phyloP scores from a whole-genome alignment of 2,888 invertebrate genomes.

The Ariolimax columbianus region DNA sequence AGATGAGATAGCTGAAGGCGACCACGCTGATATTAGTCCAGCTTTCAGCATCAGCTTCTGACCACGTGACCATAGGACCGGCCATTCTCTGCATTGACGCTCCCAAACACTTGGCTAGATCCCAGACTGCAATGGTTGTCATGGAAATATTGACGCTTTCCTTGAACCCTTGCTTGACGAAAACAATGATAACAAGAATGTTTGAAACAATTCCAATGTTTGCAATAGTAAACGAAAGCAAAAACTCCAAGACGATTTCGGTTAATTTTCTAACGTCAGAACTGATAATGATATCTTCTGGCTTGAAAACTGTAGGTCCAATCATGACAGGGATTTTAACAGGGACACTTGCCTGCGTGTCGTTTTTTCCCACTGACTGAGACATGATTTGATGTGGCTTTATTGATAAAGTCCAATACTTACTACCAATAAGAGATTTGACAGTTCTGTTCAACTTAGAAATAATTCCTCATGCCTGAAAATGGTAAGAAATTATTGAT shows the following conservation, averaged over 20 bases:
- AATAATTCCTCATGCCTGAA: no score
- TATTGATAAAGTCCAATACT: no score
- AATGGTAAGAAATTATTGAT: no score
- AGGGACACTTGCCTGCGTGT: not conserved
- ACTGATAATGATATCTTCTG: not conserved
- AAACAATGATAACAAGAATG: constrained; percentile 47
- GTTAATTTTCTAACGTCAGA: constrained; percentile 2
- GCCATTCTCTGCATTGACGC: constrained; percentile 23
- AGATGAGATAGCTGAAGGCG: constrained; percentile 25
- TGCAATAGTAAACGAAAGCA: constrained; percentile 57
- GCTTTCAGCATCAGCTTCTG: constrained; percentile 37
- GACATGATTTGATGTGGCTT: not conserved
- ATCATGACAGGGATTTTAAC: not conserved
- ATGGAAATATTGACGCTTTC: constrained; percentile 47
- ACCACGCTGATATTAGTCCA: constrained; percentile 34
- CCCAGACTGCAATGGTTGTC: constrained; percentile 48
- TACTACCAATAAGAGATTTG: no score
- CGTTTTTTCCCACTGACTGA: not conserved
- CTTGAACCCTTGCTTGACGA: constrained; percentile 21
- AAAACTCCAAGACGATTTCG: constrained; percentile 72
- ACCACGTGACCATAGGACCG: constrained; percentile 1
- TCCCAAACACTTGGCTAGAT: constrained; percentile 34
- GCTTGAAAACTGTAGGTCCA: not conserved
- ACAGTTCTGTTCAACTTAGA: no score
- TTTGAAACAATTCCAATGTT: constrained; percentile 35